Percentiles rank a stretch among this genome's conserved stretches.
Evolutionary conservation across 2,113 vertebrate genomes (phyloP).

Genomic region (Sinocyclocheilus anophthalmus): DNA sequence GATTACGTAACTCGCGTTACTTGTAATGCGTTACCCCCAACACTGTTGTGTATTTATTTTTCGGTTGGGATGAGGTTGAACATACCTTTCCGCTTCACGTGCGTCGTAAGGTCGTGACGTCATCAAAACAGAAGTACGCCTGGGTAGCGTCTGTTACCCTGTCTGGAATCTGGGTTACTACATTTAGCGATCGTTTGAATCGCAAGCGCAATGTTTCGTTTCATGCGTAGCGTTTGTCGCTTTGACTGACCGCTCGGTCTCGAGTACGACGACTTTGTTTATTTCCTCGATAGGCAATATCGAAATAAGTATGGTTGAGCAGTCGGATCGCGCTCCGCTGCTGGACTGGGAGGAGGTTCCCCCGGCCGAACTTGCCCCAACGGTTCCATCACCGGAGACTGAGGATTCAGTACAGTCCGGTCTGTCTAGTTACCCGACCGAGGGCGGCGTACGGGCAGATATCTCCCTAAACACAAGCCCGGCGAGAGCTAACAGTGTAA

Average conservation of each 20-base stretch:
- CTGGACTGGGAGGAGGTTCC: conserved; percentile 92
- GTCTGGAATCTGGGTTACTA: neutral
- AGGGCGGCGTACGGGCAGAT: conserved; percentile 54
- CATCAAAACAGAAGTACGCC: conserved; percentile 74
- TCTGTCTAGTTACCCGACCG: conserved; percentile 57
- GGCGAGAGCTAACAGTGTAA: conserved; percentile 48
- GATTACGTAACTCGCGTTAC: no score
- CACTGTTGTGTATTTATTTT: conserved; percentile 1
- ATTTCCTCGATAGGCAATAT: neutral
- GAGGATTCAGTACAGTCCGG: conserved; percentile 58
- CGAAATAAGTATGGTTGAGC: conserved; percentile 81
- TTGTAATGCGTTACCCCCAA: no score
- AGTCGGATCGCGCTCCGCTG: conserved; percentile 88
- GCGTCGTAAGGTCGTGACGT: conserved; percentile 78
- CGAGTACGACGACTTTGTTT: neutral
- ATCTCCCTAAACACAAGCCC: conserved; percentile 62
- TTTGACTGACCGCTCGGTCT: neutral
- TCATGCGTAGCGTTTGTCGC: neutral
- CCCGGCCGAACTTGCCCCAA: conserved; percentile 70
- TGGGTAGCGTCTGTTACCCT: conserved; percentile 16
- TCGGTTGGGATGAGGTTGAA: neutral
- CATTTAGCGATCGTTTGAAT: neutral
- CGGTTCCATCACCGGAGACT: conserved; percentile 58
- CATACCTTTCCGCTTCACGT: conserved; percentile 68
- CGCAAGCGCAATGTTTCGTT: neutral